Evolutionary conservation across 1,140 invertebrate genomes (phyloP).

Genomic region (Trichonephila clavata): DNA sequence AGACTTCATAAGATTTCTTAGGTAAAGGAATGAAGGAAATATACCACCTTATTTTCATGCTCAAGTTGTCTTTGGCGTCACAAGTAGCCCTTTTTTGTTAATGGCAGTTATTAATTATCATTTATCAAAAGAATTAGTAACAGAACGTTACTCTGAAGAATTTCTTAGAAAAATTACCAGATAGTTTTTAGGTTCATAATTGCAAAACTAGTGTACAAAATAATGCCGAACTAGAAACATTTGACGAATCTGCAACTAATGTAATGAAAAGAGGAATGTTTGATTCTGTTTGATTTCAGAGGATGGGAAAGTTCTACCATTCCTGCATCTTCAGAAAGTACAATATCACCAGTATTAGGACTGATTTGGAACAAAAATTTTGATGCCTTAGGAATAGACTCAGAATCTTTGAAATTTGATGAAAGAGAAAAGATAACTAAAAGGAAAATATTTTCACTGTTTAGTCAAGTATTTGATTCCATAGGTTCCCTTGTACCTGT

Average conservation of each 20-base stretch:
- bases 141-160: not conserved
- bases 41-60: not conserved
- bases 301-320: not conserved
- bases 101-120: constrained; percentile 13
- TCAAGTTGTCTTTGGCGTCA: not conserved
- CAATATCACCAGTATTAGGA: not conserved
- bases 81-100: constrained; percentile 17
- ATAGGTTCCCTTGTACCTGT: not conserved
- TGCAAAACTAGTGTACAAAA: not conserved
- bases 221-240: not conserved
- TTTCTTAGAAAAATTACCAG: not conserved
- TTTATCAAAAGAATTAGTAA: not conserved
- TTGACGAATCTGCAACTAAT: not conserved
- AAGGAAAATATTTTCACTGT: not conserved
- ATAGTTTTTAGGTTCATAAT: constrained; percentile 46
- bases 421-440: constrained; percentile 7
- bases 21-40: not conserved
- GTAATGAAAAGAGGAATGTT: constrained; percentile 13
- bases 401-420: not conserved
- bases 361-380: not conserved
- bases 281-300: not conserved
- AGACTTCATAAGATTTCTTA: constrained; percentile 46
- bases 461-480: constrained; percentile 10
- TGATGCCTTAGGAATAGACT: not conserved
- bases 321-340: not conserved